Evolutionary conservation across 2,797 vertebrate genomes (phyloP).

Genomic region (Zenarchopterus dispar): DNA sequence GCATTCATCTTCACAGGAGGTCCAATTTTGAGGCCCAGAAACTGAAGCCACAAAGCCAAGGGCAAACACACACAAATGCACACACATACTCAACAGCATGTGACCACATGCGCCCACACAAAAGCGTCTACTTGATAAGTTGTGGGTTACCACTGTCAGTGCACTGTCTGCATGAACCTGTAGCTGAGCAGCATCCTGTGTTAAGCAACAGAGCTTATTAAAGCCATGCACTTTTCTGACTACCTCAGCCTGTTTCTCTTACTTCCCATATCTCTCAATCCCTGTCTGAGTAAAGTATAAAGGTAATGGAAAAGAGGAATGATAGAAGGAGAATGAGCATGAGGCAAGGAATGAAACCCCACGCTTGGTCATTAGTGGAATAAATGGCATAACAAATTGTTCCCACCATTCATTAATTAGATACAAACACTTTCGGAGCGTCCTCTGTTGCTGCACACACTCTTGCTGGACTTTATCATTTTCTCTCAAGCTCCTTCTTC

Average conservation of each 20-base stretch:
- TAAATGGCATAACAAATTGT: slow-evolving; percentile 75
- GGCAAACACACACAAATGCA: slow-evolving; percentile 12
- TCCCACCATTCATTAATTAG: slow-evolving; percentile 79
- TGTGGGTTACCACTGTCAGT: slow-evolving; percentile 34
- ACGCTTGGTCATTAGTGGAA: slow-evolving; percentile 67
- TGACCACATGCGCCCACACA: slow-evolving; percentile 1
- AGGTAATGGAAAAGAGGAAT: slow-evolving; percentile 38
- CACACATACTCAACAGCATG: not conserved
- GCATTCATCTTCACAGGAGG: slow-evolving; percentile 37
- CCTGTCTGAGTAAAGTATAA: slow-evolving; percentile 24
- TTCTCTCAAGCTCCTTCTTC: slow-evolving; percentile 8
- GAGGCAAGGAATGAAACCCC: slow-evolving; percentile 62
- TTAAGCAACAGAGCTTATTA: slow-evolving; percentile 63
- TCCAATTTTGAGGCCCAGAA: slow-evolving; percentile 34
- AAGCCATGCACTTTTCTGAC: slow-evolving; percentile 43
- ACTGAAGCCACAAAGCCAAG: slow-evolving; percentile 29
- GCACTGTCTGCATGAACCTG: slow-evolving; percentile 32
- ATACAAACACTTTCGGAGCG: slow-evolving; percentile 59
- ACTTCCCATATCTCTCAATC: slow-evolving; percentile 35
- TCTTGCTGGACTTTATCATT: slow-evolving; percentile 41
- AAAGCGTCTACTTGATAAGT: slow-evolving; percentile 20
- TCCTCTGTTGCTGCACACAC: slow-evolving; percentile 19
- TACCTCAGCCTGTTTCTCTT: slow-evolving; percentile 25
- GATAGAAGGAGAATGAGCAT: slow-evolving; percentile 48
- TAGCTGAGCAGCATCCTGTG: slow-evolving; percentile 54